Base-by-base conservation (phyloP, 2,888 invertebrate species). In the Microctonus brassicae region DNA sequence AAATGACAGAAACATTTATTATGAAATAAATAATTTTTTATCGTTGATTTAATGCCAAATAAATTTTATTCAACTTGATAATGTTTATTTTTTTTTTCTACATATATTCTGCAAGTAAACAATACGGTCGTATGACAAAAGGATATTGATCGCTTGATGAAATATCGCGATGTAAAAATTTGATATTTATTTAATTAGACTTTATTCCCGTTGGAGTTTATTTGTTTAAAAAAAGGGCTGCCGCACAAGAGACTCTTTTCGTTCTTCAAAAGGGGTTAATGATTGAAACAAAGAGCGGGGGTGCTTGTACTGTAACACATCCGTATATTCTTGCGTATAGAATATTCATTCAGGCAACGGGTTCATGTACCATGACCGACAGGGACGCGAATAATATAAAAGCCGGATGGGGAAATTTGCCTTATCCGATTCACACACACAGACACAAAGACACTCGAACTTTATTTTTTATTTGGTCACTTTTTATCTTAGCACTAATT, bases 331-430 rank as follows among this genome's bases (percentile, higher is more conserved):
- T n/a, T 42, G 36, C 55, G 62, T 55, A n/a, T 5, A 7, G 29
- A 63, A 34, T 60, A 9, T 36, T 39, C 24, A 60, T 52, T 42
- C 61, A 36, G 39, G 61, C 60, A 73, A 42, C 61, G 69, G 42
- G 63, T 65, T 73, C 73, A 73, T 69, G 62, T 60, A 69, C 55
- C 71, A 67, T 72, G 68, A 62, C 71, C 60, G 29, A 71, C 61
- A 24, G 67, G 47, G 60, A 34, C 47, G 34, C n/a, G 47, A 69
- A 61, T 26, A 26, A 63, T 60, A 63, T 66, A 67, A 65, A 69
- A 69, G 61, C 69, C 73, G 73, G 73, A 73, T 69, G 73, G 73
- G 61, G 58, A 70, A 73, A 73, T 66, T 73, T 66, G 36, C 62
- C 66, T 57, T 70, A 70, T 58, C 67, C 69, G 72, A 61, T 53